Percentiles rank a stretch among this genome's conserved stretches.
These are phyloP conservation scores for Sanderia malayensis DNA, from an alignment of 30 jellyfish, hydroid and myxozoan genomes.

Conservation along the genomic window DNA sequence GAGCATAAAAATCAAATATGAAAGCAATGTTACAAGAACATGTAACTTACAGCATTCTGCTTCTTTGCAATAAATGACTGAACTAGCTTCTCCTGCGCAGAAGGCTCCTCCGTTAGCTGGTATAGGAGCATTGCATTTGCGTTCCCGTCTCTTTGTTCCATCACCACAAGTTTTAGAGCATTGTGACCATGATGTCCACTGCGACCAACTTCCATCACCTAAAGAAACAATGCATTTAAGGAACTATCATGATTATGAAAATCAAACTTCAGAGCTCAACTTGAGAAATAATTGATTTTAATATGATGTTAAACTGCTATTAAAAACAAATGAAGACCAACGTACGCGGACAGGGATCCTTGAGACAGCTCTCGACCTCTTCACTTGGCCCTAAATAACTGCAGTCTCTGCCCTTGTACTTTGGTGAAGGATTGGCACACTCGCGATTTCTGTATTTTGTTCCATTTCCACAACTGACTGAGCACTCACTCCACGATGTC, in stretches of 20 bases:
- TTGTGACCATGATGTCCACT: constrained; percentile 90
- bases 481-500: constrained; percentile 74
- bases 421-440: constrained; percentile 70
- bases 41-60: constrained; percentile 94
- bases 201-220: constrained; percentile 90
- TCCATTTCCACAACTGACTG: constrained; percentile 68
- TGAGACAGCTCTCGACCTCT: constrained; percentile 39
- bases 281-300: no score
- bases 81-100: constrained; percentile 76
- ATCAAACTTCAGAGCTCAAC: no score
- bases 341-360: constrained; percentile 72
- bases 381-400: constrained; percentile 51
- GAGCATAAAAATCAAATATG: no score
- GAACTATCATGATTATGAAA: no score
- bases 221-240: no score
- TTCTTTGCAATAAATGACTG: constrained; percentile 61
- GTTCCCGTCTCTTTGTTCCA: constrained; percentile 57
- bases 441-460: constrained; percentile 48
- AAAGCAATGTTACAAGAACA: no score
- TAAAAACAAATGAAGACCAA: neutral
- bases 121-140: constrained; percentile 75
- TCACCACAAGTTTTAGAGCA: constrained; percentile 95
- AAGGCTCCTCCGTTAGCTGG: constrained; percentile 82
- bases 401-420: constrained; percentile 64
- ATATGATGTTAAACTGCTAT: no score